A percentile compares a stretch with the other conserved stretches of the same genome.
phyloP scores from a whole-genome alignment of 2,888 invertebrate species.

The Patella ulyssiponensis region DNA sequence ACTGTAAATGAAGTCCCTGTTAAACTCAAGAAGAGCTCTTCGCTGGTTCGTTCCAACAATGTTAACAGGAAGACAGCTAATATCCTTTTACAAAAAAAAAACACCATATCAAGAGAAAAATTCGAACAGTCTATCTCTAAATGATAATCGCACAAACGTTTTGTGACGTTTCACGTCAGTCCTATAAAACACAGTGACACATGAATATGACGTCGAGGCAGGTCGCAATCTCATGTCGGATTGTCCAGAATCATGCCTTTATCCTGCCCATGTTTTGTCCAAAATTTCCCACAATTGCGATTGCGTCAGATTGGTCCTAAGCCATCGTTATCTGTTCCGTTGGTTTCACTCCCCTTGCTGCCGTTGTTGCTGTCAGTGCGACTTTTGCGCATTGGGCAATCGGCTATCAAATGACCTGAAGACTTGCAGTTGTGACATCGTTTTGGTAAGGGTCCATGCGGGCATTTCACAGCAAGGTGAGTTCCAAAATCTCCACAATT shows the following conservation, averaged over 20 bases:
- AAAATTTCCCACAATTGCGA: not conserved
- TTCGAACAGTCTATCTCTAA: slow-evolving; percentile 6
- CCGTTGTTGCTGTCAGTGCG: slow-evolving; percentile 37
- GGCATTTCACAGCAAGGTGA: slow-evolving; percentile 92
- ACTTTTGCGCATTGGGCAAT: slow-evolving; percentile 79
- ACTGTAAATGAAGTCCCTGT: not conserved
- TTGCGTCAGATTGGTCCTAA: not conserved
- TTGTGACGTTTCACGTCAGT: slow-evolving; percentile 7
- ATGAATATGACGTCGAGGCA: slow-evolving; percentile 10
- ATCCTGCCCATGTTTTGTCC: slow-evolving; percentile 6
- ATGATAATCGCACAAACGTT: slow-evolving; percentile 11
- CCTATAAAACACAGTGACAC: slow-evolving; percentile 12
- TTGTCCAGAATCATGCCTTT: slow-evolving; percentile 11
- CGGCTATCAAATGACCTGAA: slow-evolving; percentile 89
- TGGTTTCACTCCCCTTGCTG: slow-evolving; percentile 35
- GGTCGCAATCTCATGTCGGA: not conserved
- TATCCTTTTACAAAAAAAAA: slow-evolving; percentile 4
- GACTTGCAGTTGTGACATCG: slow-evolving; percentile 92
- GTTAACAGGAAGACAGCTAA: slow-evolving; percentile 12
- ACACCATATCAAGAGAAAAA: slow-evolving; percentile 12
- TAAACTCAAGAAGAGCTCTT: not conserved
- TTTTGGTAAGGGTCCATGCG: slow-evolving; percentile 89
- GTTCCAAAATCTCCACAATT: slow-evolving; percentile 94
- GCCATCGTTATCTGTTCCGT: slow-evolving; percentile 19
- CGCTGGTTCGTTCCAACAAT: slow-evolving; percentile 12